phyloP scores from a whole-genome alignment of 2,888 invertebrate genomes.

The Himalopsyche japonica region DNA sequence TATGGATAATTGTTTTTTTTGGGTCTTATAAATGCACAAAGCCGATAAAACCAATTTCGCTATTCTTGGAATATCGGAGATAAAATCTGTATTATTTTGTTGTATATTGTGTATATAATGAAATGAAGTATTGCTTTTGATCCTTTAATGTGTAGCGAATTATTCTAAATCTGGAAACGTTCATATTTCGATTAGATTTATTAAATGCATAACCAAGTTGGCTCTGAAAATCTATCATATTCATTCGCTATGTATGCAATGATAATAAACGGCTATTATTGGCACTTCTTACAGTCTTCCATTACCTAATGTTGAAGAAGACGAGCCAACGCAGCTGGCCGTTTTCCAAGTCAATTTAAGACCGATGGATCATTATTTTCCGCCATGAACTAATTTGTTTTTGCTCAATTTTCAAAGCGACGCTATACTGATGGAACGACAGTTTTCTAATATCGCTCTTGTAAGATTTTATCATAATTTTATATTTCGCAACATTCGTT shows the following conservation, averaged over 20 bases:
- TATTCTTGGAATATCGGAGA: too few relatives aligned
- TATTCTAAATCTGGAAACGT: too few relatives aligned
- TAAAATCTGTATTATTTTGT: too few relatives aligned
- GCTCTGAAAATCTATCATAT: neutral
- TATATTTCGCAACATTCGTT: too few relatives aligned
- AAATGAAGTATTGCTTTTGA: too few relatives aligned
- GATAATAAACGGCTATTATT: neutral
- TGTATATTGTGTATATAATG: too few relatives aligned
- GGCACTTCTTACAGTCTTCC: neutral
- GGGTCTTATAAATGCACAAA: too few relatives aligned
- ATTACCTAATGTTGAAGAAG: neutral
- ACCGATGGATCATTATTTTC: constrained; percentile 1
- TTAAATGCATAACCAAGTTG: neutral
- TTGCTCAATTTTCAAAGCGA: neutral
- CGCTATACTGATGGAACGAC: neutral
- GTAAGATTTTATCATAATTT: neutral
- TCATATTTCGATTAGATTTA: too few relatives aligned
- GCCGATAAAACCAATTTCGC: too few relatives aligned
- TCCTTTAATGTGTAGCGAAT: too few relatives aligned
- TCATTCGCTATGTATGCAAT: neutral
- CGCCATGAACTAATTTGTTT: constrained; percentile 1
- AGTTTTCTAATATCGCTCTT: neutral
- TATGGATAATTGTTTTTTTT: too few relatives aligned
- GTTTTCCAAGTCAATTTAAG: neutral
- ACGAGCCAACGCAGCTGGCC: neutral